Conservation (phyloP, 2,888 invertebrate species). For the Ectemnius lituratus region DNA sequence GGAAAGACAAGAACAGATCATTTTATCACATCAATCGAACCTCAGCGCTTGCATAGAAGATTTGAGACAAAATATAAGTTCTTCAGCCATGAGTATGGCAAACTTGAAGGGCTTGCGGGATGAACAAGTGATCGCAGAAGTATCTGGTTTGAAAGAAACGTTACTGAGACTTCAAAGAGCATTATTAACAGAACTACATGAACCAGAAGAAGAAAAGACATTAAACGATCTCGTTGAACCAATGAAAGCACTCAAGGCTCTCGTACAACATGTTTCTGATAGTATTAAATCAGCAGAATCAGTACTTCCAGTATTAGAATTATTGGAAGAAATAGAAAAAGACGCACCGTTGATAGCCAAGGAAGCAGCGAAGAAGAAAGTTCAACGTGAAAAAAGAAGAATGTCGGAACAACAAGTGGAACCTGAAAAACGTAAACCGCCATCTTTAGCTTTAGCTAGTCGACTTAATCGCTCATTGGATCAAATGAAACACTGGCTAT, state of each 20-base stretch:
- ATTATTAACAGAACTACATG: constrained; percentile 63
- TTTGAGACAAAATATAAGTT: constrained; percentile 65
- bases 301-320: constrained; percentile 58
- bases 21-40: constrained; percentile 39
- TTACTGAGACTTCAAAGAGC: constrained; percentile 66
- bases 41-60: constrained; percentile 62
- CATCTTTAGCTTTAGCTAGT: constrained; percentile 28
- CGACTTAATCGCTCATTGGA: constrained; percentile 55
- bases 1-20: constrained; percentile 56
- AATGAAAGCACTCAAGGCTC: constrained; percentile 60
- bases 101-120: constrained; percentile 55
- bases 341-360: constrained; percentile 62
- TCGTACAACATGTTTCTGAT: constrained; percentile 58
- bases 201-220: constrained; percentile 61
- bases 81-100: constrained; percentile 64
- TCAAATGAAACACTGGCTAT: constrained; percentile 63
- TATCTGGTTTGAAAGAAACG: constrained; percentile 63
- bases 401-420: constrained; percentile 11
- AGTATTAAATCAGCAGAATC: constrained; percentile 43
- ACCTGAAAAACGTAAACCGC: neutral
- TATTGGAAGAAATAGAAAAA: constrained; percentile 70
- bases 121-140: constrained; percentile 58
- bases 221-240: constrained; percentile 65
- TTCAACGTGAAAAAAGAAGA: constrained; percentile 30
- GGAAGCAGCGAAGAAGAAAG: constrained; percentile 60